Evolutionary conservation across 1,140 invertebrate species (phyloP), one percentile per base, ranked within the genome.

Genomic region (Orussus abietinus): DNA sequence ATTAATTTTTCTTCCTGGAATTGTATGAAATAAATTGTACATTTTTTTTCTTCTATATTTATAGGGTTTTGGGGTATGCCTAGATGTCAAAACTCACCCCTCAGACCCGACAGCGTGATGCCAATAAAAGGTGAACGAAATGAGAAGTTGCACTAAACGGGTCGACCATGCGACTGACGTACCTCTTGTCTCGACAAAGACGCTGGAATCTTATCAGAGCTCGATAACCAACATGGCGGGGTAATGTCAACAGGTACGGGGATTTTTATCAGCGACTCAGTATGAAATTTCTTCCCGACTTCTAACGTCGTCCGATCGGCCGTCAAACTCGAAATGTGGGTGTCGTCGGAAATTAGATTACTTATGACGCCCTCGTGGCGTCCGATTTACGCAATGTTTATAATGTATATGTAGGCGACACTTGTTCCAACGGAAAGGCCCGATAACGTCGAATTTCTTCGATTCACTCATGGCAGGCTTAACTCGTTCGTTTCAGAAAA

Each of bases 191-290:
- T n/a, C 43, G 48, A 59, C 42, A 57, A 59, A 59, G 60, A 61
- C 47, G 48, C 46, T 51, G 51, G 52, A 61, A 57, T 61, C 58
- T 62, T 62, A 62, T 62, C 60, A 53, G 51, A 41, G n/a, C n/a
- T 45, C 48, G 60, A 62, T 62, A 62, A 62, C 52, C n/a, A n/a
- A n/a, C n/a, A 45, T 38, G 43, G 35, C 44, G 49, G 43, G 48
- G 42, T 46, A 57, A 42, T 59, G 48, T 62, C 58, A 61, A 60
- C 56, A 57, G 41, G 38, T 39, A 50, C 42, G 10, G n/a, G n/a
- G n/a, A n/a, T n/a, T n/a, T n/a, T n/a, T n/a, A n/a, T n/a, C n/a
- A n/a, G n/a, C n/a, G n/a, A n/a, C n/a, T n/a, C n/a, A n/a, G n/a
- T n/a, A n/a, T n/a, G n/a, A n/a, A n/a, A n/a, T n/a, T n/a, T n/a